Conservation (phyloP, 2,113 vertebrate genomes). For the Todiramphus chloris region DNA sequence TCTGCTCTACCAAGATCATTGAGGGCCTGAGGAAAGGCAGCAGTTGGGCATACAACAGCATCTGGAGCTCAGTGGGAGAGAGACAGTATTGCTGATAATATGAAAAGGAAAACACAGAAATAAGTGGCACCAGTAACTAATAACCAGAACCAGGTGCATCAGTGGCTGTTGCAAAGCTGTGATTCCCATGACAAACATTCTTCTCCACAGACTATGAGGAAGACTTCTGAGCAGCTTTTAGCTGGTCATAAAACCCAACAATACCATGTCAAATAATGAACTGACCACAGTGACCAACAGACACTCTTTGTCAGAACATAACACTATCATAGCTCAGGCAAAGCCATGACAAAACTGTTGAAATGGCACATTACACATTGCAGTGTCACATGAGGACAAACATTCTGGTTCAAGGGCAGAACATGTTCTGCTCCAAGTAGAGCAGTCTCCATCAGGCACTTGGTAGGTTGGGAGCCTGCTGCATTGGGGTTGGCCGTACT, state of each 20-base stretch:
- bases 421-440: not conserved
- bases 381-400: not conserved
- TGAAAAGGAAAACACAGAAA: not conserved
- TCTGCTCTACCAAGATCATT: not conserved
- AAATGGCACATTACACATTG: not conserved
- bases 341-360: not conserved
- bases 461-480: not conserved
- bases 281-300: not conserved
- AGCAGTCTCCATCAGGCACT: not conserved
- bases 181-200: not conserved
- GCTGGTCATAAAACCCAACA: not conserved
- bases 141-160: not conserved
- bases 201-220: not conserved
- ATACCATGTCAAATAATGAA: not conserved
- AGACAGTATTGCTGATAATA: not conserved
- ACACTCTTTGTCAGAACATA: not conserved
- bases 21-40: not conserved
- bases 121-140: not conserved
- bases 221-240: not conserved
- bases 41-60: not conserved
- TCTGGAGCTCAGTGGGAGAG: not conserved
- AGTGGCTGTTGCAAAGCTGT: not conserved
- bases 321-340: not conserved
- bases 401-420: not conserved
- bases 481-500: fast-evolving